A percentile compares a stretch with the other conserved stretches of the same genome.
These are phyloP conservation scores for Pagetopsis macropterus DNA, from an alignment of 2,797 vertebrate genomes.

Conservation along the genomic window DNA sequence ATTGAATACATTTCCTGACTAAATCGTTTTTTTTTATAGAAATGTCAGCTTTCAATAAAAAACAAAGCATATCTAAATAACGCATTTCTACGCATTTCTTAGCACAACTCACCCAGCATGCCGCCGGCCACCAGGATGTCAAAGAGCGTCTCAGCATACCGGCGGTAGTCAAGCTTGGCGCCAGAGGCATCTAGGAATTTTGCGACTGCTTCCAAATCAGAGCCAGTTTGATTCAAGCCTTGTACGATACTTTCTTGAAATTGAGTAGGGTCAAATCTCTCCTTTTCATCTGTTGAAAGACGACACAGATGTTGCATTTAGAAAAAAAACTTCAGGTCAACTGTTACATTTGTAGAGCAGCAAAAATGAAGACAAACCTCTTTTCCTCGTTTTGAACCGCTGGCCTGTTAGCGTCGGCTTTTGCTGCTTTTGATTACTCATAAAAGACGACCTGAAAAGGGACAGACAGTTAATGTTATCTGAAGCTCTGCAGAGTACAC, in stretches of 20 bases:
- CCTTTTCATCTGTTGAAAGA: conserved; percentile 94
- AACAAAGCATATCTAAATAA: too few species aligned
- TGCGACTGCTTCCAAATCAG: conserved; percentile 97
- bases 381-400: conserved; percentile 99
- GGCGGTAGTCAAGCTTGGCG: conserved; percentile 97
- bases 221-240: conserved; percentile 98
- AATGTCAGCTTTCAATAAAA: too few species aligned
- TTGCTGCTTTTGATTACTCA: conserved; percentile 99
- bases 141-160: conserved; percentile 98
- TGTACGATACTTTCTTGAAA: conserved; percentile 99
- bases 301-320: neutral
- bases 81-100: neutral
- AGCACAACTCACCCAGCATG: conserved; percentile 91
- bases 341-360: neutral
- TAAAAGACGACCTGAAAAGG: conserved; percentile 94
- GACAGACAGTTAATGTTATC: conserved; percentile 1
- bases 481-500: neutral
- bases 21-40: too few species aligned
- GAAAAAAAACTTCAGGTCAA: fast-evolving
- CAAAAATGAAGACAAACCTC: conserved; percentile 84
- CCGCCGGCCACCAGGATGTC: conserved; percentile 98
- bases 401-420: conserved; percentile 99
- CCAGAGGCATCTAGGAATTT: conserved; percentile 99
- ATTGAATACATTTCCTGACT: too few species aligned
- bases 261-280: conserved; percentile 99